Conservation (phyloP, 2,888 invertebrate species). For the Andrena dorsata region DNA sequence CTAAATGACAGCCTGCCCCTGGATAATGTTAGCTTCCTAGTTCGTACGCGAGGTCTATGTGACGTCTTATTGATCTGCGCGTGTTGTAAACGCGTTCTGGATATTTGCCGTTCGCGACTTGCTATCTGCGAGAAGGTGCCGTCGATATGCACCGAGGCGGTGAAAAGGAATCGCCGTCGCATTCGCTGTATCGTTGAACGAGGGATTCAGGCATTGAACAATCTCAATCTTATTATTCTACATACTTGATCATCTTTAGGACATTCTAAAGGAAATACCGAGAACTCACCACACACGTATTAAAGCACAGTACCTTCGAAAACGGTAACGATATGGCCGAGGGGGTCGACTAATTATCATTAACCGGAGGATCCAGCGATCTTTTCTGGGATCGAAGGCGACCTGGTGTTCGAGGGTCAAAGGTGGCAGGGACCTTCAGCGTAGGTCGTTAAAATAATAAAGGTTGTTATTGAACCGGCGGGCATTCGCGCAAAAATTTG, state of each 20-base stretch:
- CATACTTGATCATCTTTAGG: too few relatives aligned
- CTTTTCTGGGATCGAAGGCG: constrained; percentile 29
- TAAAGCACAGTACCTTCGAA: neutral
- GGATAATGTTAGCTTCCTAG: constrained; percentile 56
- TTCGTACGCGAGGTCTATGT: constrained; percentile 22
- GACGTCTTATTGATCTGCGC: constrained; percentile 61
- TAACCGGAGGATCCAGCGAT: constrained; percentile 15
- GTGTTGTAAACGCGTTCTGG: constrained; percentile 41
- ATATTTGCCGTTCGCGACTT: constrained; percentile 38
- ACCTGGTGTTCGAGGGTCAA: constrained; percentile 44
- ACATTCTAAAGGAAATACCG: too few relatives aligned
- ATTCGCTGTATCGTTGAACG: neutral
- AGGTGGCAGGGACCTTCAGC: constrained; percentile 57
- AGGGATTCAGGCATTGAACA: neutral
- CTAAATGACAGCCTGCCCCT: constrained; percentile 53
- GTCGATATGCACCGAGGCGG: neutral
- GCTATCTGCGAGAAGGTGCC: neutral
- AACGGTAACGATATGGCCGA: constrained; percentile 6
- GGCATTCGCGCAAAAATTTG: constrained; percentile 75
- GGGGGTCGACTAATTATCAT: constrained; percentile 6
- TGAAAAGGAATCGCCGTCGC: neutral
- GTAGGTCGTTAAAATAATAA: constrained; percentile 81
- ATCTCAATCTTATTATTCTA: too few relatives aligned
- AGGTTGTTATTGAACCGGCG: constrained; percentile 78
- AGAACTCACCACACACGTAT: neutral